Base-by-base conservation (phyloP, 1,140 invertebrate species). In the Cydia pomonella region DNA sequence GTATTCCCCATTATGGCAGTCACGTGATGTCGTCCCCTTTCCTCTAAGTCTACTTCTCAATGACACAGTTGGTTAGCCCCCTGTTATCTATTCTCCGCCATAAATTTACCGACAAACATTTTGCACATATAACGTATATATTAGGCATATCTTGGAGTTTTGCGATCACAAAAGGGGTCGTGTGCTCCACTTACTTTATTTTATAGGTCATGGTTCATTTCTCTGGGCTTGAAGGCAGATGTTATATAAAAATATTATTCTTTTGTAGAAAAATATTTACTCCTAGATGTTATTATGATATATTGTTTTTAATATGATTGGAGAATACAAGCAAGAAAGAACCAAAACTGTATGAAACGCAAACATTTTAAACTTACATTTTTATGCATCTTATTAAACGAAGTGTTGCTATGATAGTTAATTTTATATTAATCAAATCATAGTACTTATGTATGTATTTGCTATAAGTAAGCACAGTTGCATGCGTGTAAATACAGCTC, bases 161-260 rank as follows among this genome's bases (percentile, higher is more conserved):
- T 59, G 21, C n/a, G 6, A 50, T 23, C 53, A 21, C n/a, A 59
- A 59, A 21, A 23, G n/a, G 50, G 50, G n/a, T n/a, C 3, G 18
- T 59, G 50, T 59, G 53, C 53, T 10, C 53, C 53, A 59, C 53
- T 59, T 23, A 59, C n/a, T 59, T 13, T 59, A 59, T 59, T 50
- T 59, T 59, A 59, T 59, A 59, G 18, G 53, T 23, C 53, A 23
- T 23, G 18, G n/a, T 59, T 59, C 53, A 59, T 59, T 59, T 23
- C 21, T 5, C 53, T 59, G 21, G 10, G 53, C 13, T 16, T 50
- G 16, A 4, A 50, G 53, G 21, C 53, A 59, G 21, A 23, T 23
- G 53, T 59, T 59, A 23, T 59, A 21, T 10, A 23, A 23, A 10
- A 53, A 53, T 53, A 18, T 53, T 50, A n/a, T 50, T 50, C 10